Base-by-base conservation (phyloP, 2,888 invertebrate genomes). In the Caenorhabditis sinica region DNA sequence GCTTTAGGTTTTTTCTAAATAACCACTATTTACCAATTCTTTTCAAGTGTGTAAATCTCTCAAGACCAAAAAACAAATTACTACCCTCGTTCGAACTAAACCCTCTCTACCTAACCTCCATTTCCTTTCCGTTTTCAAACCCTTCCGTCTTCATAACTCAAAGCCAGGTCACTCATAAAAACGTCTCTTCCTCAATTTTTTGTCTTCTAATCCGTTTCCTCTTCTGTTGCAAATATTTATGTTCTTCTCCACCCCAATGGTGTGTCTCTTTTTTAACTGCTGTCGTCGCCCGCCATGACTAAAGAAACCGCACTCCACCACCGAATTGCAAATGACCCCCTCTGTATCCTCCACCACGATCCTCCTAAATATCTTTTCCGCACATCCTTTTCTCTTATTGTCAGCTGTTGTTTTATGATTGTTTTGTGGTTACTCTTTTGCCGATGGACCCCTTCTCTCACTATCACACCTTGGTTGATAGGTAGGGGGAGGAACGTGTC, bases 341-440 rank as follows among this genome's bases (percentile, higher is more conserved):
- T 68, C 60, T 74, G 30, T 20, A 17, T 23, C 33, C 51, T 33
- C 66, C n/a, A 51, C 66, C 30, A 25, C 56, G 56, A 53, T 69
- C 68, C n/a, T n/a, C n/a, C 68, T 69, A 53, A 69, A 75, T 45
- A 53, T 36, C 36, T 53, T 40, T 36, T 43, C 30, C 9, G 40
- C 45, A 56, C 40, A 40, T 61, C 28, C 60, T 40, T 17, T 63
- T 20, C 30, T 23, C 45, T 40, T 73, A 33, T 33, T 72, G 79
- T 79, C 79, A 79, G 79, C 79, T 79, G 79, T 65, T 53, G 79
- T 79, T 79, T 79, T 72, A 79, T 79, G 63, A 80, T 71, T 72
- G 80, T 66, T 80, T 72, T 72, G 80, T 72, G 65, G 72, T 80
- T 76, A 63, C 56, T 73, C 40, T 71, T 51, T 53, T 73, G 53